These are phyloP conservation scores for Burhinus oedicnemus DNA, from an alignment of 2,113 vertebrate genomes.

Conservation along the genomic window DNA sequence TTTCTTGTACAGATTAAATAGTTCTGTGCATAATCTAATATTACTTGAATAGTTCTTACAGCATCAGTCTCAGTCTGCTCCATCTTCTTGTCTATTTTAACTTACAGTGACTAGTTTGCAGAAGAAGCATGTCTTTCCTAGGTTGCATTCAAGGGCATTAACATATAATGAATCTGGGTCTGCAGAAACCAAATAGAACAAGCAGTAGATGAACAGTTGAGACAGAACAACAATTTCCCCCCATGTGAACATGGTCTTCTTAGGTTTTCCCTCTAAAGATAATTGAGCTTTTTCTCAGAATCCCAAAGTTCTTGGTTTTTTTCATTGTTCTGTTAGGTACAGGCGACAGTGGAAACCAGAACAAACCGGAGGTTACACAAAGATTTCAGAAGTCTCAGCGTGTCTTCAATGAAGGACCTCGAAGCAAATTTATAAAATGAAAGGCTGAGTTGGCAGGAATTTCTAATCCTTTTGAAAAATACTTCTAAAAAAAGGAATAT, in stretches of 20 bases:
- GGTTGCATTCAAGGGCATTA: background rate
- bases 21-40: background rate
- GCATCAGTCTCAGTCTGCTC: background rate
- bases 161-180: background rate
- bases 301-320: background rate
- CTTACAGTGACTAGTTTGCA: background rate
- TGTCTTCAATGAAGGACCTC: background rate
- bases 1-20: background rate
- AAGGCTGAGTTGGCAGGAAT: slow-evolving; percentile 11
- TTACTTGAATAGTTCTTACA: background rate
- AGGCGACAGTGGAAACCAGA: background rate
- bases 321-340: background rate
- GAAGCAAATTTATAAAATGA: background rate
- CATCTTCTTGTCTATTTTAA: slow-evolving; percentile 2
- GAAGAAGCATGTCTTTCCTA: background rate
- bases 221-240: background rate
- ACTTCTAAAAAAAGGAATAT: background rate
- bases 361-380: background rate
- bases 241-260: background rate
- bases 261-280: background rate
- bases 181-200: background rate
- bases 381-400: background rate
- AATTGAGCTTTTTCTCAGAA: background rate
- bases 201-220: background rate
- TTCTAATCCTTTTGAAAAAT: slow-evolving; percentile 38